Percentiles rank a stretch among this genome's conserved stretches.
phyloP scores from a whole-genome alignment of 2,113 vertebrate genomes.

The Thamnophis sirtalis region DNA sequence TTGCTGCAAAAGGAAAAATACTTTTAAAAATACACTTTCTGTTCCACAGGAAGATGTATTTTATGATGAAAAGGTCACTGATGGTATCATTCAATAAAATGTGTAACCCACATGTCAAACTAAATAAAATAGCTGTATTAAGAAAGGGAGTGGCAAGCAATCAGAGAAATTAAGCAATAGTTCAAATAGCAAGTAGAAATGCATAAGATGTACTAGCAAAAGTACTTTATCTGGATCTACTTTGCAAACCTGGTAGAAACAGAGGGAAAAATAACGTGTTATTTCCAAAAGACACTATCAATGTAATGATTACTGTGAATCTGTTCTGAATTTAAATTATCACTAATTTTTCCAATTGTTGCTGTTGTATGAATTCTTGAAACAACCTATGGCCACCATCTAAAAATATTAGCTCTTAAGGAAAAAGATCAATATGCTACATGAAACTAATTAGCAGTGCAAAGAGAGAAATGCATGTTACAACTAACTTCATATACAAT shows the following conservation, averaged over 20 bases:
- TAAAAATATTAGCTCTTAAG: neutral
- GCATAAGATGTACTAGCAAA: neutral
- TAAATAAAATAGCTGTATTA: neutral
- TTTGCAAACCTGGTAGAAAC: neutral
- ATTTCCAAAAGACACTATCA: neutral
- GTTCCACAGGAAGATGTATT: neutral
- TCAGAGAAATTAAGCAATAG: neutral
- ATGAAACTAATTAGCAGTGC: neutral
- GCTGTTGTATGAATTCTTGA: neutral
- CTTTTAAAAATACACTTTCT: neutral
- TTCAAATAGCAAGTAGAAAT: neutral
- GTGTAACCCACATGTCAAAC: neutral
- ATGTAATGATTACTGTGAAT: neutral
- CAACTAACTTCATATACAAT: neutral
- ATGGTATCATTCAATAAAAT: neutral
- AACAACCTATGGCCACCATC: neutral
- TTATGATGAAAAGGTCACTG: neutral
- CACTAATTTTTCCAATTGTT: neutral
- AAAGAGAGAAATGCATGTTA: neutral
- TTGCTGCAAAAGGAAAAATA: neutral
- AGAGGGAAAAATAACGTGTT: neutral
- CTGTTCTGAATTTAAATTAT: neutral
- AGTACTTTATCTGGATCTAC: neutral
- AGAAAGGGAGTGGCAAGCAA: neutral
- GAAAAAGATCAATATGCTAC: neutral